Conservation (phyloP, 2,888 invertebrate species). For the Caenorhabditis afra region DNA sequence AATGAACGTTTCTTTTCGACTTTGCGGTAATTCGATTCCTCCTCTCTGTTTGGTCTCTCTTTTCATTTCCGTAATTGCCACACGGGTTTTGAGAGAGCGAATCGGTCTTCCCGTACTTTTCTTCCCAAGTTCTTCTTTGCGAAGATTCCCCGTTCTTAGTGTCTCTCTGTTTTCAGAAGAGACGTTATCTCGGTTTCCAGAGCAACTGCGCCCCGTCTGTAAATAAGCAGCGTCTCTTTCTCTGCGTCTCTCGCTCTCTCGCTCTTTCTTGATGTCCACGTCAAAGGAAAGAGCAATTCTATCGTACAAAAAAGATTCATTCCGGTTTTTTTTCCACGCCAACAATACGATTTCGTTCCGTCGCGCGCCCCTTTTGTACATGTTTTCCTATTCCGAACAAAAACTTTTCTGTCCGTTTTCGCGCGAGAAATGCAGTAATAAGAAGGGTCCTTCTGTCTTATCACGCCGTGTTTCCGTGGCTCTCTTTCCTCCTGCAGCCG, state of each 20-base stretch:
- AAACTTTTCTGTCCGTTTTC: too few relatives aligned
- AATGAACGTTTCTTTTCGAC: neutral
- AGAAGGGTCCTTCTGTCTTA: neutral
- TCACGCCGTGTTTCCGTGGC: neutral
- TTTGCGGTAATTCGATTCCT: neutral
- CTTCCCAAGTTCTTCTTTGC: neutral
- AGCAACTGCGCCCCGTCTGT: too few relatives aligned
- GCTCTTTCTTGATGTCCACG: too few relatives aligned
- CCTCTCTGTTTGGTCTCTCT: too few relatives aligned
- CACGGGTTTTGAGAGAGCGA: neutral
- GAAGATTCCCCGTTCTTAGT: neutral
- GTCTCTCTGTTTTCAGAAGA: neutral
- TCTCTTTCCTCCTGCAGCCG: neutral
- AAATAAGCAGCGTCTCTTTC: too few relatives aligned
- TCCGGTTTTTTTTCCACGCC: too few relatives aligned
- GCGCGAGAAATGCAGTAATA: too few relatives aligned
- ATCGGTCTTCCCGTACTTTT: neutral
- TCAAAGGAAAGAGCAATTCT: too few relatives aligned
- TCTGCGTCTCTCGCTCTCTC: too few relatives aligned
- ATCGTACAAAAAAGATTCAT: too few relatives aligned
- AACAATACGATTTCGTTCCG: too few relatives aligned
- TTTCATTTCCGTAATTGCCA: slow-evolving; percentile 3
- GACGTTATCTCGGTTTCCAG: too few relatives aligned
- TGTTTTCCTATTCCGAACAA: slow-evolving; percentile 7
- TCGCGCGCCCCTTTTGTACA: neutral